Base-by-base conservation (phyloP, 2,797 vertebrate genomes). In the Ctenosaura bakeri region DNA sequence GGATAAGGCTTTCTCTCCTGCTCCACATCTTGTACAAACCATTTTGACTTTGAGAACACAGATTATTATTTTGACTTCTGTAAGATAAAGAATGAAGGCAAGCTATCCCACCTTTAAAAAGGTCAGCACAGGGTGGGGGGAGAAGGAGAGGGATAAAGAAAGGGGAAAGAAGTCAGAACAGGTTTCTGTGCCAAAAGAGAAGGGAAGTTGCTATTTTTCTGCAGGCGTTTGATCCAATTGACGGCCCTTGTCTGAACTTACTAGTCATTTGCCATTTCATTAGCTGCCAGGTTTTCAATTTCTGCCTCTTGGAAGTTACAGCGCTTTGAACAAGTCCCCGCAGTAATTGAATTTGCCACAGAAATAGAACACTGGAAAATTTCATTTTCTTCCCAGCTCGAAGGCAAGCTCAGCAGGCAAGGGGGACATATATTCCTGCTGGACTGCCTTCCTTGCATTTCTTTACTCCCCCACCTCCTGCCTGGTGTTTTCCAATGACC, bases 331-430 rank as follows among this genome's bases (percentile, higher is more conserved):
- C 98, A 98, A 99, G 98, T 98, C 98, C 97, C 98, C 98, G 91
- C 97, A 98, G 98, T 99, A 99, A 99, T 99, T 99, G 98, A 99
- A 99, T 99, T 98, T 99, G 98, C 98, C 98, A 98, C 98, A 98
- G 98, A 98, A 99, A 99, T 98, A 98, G 98, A 98, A 96, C 97
- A 97, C 97, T 99, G 98, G 98, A 98, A 99, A 98, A 99, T 99
- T 98, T 99, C 98, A 99, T 99, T 99, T 99, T 99, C 98, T 97
- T 98, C 97, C 94, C 92, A n/a, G 94, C 35, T 56, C 24, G 93
- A 96, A 97, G 95, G 96, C 96, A 95, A 96, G 96, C 95, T 93
- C 94, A 94, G 96, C 95, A 93, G 95, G 95, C 89, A 85, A 79
- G 90, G 84, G 62, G 8, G 94, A 88, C 66, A 1, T 89, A 80